Conservation (phyloP, 2,113 vertebrate genomes). For the Pavo muticus region DNA sequence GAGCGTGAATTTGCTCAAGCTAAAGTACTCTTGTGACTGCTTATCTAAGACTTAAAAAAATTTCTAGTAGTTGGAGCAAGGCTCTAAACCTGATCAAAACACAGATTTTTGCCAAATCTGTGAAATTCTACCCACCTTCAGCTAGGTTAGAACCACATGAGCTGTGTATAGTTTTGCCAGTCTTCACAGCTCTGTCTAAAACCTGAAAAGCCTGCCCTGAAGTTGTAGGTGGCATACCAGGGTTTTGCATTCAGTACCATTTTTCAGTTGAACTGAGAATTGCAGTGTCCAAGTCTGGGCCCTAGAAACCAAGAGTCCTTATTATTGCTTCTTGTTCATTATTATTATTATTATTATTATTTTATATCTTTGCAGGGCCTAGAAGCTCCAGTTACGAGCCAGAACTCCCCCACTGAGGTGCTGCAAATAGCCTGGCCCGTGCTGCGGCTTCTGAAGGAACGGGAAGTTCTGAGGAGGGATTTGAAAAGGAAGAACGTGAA, state of each 20-base stretch:
- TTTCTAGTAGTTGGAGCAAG: background rate
- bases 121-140: background rate
- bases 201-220: background rate
- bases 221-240: background rate
- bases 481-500: background rate
- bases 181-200: background rate
- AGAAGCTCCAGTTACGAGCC: background rate
- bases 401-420: background rate
- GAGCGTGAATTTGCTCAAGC: background rate
- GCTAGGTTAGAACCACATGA: background rate
- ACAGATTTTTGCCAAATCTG: background rate
- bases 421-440: background rate
- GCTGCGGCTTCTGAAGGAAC: background rate
- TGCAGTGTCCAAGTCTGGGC: background rate
- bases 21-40: background rate
- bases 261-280: background rate
- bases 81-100: background rate
- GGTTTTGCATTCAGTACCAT: background rate
- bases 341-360: background rate
- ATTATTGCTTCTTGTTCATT: background rate
- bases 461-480: background rate
- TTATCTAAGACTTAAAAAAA: background rate
- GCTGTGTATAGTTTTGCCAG: background rate
- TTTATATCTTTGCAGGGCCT: background rate
- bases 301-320: background rate